phyloP scores from a whole-genome alignment of 1,140 invertebrate species.

The Scaptomyza montana region DNA sequence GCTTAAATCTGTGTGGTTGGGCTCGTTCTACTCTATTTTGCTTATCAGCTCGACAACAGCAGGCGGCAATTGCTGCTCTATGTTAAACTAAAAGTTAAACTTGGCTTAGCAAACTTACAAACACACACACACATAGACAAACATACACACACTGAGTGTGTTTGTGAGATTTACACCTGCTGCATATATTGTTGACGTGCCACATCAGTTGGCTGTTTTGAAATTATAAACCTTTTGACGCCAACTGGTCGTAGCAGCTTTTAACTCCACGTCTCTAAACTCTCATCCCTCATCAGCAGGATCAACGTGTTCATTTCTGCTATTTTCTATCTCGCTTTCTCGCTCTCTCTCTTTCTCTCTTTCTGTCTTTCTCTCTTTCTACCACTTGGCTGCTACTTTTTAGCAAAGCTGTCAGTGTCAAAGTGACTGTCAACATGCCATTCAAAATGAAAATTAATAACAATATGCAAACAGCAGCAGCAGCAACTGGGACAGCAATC shows the following conservation, averaged over 20 bases:
- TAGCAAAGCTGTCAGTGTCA: conserved; percentile 72
- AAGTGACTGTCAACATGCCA: conserved; percentile 73
- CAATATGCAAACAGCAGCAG: conserved; percentile 66
- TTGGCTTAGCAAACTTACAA: conserved; percentile 49
- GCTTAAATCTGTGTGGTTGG: conserved; percentile 26
- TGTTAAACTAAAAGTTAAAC: conserved; percentile 59
- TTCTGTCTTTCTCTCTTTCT: conserved; percentile 3
- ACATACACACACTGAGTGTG: conserved; percentile 12
- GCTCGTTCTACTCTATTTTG: conserved; percentile 1
- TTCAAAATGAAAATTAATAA: conserved; percentile 77
- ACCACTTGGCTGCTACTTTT: conserved; percentile 49
- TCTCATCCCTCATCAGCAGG: conserved; percentile 19
- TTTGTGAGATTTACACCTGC: conserved; percentile 59
- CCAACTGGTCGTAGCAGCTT: conserved; percentile 44
- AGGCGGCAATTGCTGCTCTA: conserved; percentile 25
- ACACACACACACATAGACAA: conserved; percentile 24
- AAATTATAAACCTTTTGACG: conserved; percentile 72
- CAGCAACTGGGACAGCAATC: conserved; percentile 33
- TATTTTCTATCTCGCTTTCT: conserved; percentile 1
- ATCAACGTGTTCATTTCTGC: conserved; percentile 16
- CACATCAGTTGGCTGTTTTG: conserved; percentile 63
- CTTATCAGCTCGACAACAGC: conserved; percentile 63
- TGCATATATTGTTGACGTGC: conserved; percentile 68
- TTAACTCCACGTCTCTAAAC: neutral
- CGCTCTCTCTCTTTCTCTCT: conserved; percentile 7